Evolutionary conservation across 1,140 invertebrate genomes (phyloP), one percentile per base, ranked within the genome.

Genomic region (Ostrea edulis): DNA sequence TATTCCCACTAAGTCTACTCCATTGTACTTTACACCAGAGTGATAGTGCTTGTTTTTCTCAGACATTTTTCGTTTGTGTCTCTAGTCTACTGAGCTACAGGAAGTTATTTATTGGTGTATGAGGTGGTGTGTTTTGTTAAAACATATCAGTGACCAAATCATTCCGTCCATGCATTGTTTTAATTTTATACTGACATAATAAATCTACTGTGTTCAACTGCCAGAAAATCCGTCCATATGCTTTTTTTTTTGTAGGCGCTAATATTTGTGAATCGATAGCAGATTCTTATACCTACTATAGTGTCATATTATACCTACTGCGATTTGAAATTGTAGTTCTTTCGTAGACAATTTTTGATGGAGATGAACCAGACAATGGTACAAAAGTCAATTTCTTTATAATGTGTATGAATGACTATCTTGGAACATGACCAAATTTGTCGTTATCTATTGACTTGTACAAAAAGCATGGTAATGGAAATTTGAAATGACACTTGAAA

Each of bases 201-300:
- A 25, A 53, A 53, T 77, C 52, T 86, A 85, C 29, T 85, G 84
- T 85, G 84, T 85, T 85, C 84, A 85, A 14, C n/a, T 44, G 54
- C 35, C 58, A 85, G 58, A 62, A 58, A 58, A 62, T 62, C 84
- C 84, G 84, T 85, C 84, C 84, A 62, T 85, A 65, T 85, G 17
- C 17, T 58, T 51, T 83, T 62, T 62, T 62, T n/a, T 62, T 17
- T 62, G 1, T 44, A 44, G 1, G 35, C 1, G 35, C 35, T 44
- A 44, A 44, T 44, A 5, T 44, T 44, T 2, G 35, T 44, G 35
- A 1, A 44, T 44, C 5, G 35, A 44, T 2, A 44, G 35, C 35
- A 44, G 35, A 44, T 44, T 44, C 35, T 44, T 2, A 5, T 44
- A 44, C 35, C 1, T 44, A 44, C 35, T 44, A 5, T 44, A 44